Conservation (phyloP, 2,888 invertebrate species). For the Antitype chi region DNA sequence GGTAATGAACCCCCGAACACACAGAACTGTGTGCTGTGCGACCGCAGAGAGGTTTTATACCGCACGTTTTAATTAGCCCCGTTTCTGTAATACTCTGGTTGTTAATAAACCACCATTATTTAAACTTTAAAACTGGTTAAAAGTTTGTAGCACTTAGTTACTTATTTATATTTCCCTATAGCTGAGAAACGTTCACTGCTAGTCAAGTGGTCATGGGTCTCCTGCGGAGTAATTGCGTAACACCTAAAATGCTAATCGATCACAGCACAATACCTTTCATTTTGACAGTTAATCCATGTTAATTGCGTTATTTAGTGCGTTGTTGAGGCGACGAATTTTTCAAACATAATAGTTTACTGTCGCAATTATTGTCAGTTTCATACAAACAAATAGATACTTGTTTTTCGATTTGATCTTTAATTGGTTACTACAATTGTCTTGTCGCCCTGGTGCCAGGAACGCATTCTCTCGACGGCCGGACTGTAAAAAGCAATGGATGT, state of each 20-base stretch:
- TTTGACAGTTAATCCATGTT: background rate
- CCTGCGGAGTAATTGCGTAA: background rate
- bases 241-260: background rate
- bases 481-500: background rate
- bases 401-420: too few species aligned
- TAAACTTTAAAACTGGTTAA: constrained; percentile 45
- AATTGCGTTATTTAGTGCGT: background rate
- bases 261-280: background rate
- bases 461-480: too few species aligned
- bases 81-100: constrained; percentile 13
- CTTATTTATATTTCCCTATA: background rate
- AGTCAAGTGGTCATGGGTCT: background rate
- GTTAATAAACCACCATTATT: constrained; percentile 53
- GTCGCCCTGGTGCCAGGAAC: too few species aligned
- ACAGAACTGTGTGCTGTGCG: constrained; percentile 23
- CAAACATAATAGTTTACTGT: background rate
- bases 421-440: too few species aligned
- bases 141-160: constrained; percentile 17
- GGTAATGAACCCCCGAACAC: constrained; percentile 43
- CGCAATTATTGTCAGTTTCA: too few species aligned
- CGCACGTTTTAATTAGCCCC: constrained; percentile 52
- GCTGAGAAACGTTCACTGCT: background rate
- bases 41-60: constrained; percentile 37
- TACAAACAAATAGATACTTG: too few species aligned
- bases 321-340: background rate